Evolutionary conservation across 1,140 invertebrate species (phyloP).

Genomic region (Laupala kohalensis): DNA sequence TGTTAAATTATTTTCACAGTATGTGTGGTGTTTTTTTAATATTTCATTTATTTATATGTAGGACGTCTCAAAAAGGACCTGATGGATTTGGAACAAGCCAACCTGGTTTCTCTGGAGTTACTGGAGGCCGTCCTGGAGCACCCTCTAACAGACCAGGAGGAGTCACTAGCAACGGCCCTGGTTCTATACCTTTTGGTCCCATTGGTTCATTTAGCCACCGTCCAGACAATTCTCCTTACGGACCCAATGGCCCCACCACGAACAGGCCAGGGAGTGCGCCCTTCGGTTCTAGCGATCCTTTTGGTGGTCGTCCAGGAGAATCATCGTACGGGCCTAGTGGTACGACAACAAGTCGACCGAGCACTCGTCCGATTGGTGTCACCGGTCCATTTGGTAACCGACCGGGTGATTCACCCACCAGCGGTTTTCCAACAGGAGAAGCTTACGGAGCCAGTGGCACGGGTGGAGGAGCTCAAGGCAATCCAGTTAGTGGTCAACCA

Average conservation of each 20-base stretch:
- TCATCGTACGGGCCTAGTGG: slow-evolving; percentile 18
- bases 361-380: slow-evolving; percentile 11
- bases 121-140: not conserved
- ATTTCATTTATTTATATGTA: no score
- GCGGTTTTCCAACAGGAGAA: slow-evolving; percentile 11
- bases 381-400: not conserved
- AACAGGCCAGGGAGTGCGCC: slow-evolving; percentile 9
- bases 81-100: slow-evolving; percentile 1
- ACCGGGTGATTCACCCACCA: slow-evolving; percentile 5
- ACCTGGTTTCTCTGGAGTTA: slow-evolving; percentile 21
- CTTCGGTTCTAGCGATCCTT: slow-evolving; percentile 17
- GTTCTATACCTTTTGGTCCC: slow-evolving; percentile 11
- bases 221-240: slow-evolving; percentile 21
- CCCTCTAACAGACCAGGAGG: slow-evolving; percentile 19
- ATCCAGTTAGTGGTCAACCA: not conserved
- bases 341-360: not conserved
- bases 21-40: no score
- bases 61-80: slow-evolving; percentile 21
- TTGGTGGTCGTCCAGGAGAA: slow-evolving; percentile 12
- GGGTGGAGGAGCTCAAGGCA: slow-evolving; percentile 12
- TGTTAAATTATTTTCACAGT: no score
- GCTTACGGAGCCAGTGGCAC: slow-evolving; percentile 13
- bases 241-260: slow-evolving; percentile 14
- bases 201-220: slow-evolving; percentile 19
- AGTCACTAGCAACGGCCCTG: slow-evolving; percentile 10